Base-by-base conservation (phyloP, 2,888 invertebrate species). In the Sinohyriopsis cumingii region DNA sequence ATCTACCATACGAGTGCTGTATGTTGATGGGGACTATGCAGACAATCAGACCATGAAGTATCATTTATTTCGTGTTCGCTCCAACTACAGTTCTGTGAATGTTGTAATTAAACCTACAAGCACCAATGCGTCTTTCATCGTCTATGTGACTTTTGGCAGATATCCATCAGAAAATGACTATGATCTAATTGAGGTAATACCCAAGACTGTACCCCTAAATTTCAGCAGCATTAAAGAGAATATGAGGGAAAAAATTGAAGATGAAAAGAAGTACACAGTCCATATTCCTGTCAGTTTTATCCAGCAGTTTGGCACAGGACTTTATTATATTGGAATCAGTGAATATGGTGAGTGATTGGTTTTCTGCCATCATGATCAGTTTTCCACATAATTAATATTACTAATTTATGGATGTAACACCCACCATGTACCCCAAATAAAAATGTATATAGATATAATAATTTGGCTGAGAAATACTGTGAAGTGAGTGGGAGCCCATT, bases 301-400 rank as follows among this genome's bases (percentile, higher is more conserved):
- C 19, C 65, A 76, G 22, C 55, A 65, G 60, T 55, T 74, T 66
- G 80, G 80, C 6, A 71, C 61, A 24, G 81, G 79, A 5, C 68
- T 66, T n/a, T 79, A 78, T 56, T 80, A 77, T 59, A 59, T 84
- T 55, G 84, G 82, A n/a, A 55, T 84, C 24, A 75, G 76, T 53
- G 60, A 71, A 54, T 69, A 67, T 53, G 74, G 82, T 82, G 71
- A 72, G 75, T 68, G 20, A 28, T 45, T 19, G n/a, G 24, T 45
- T 67, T 63, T 25, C 19, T 24, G 45, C 12, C 45, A 45, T 45
- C 15, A 45, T 45, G 45, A 45, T 45, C 12, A 15, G 2, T 45
- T 45, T 45, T 45, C 12, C 3, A 45, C 15, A 45, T 45, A 15
- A 15, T 45, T 45, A 45, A 15, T 45, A 15, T 45, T 12, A 45